phyloP scores from a whole-genome alignment of 2,113 vertebrate genomes.

The Pionites leucogaster region DNA sequence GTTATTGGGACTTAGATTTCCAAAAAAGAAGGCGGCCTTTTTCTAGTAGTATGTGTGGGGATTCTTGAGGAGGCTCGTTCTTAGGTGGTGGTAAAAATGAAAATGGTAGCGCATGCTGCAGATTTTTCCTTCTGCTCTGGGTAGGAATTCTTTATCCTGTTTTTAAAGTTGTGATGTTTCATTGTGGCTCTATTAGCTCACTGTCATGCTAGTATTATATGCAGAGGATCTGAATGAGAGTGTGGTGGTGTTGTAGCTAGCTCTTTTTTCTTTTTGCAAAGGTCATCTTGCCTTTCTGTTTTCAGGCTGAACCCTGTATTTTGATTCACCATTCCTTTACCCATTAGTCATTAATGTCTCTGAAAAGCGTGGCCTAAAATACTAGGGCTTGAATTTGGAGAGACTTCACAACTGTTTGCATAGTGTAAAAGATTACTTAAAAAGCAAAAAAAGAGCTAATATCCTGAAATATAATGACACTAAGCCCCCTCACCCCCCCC shows the following conservation, averaged over 20 bases:
- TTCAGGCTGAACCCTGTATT: neutral
- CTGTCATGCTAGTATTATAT: neutral
- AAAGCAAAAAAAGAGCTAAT: neutral
- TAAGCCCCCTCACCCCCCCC: neutral
- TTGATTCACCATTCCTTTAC: conserved; percentile 1
- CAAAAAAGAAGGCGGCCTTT: neutral
- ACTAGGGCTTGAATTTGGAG: neutral
- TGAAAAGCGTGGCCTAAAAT: neutral
- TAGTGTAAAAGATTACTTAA: neutral
- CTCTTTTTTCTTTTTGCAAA: neutral
- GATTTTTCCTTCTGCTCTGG: neutral
- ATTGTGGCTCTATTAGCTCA: neutral
- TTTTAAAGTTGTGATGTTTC: neutral
- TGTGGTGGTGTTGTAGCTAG: neutral
- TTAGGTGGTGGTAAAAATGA: neutral
- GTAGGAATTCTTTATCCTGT: neutral
- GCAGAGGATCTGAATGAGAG: neutral
- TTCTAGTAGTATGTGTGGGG: neutral
- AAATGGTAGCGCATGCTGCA: neutral
- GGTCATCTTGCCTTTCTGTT: neutral
- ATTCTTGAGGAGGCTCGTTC: neutral
- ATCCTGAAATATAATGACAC: conserved; percentile 18
- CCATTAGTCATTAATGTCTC: neutral
- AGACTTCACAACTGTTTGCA: conserved; percentile 6
- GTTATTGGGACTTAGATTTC: neutral